phyloP scores from a whole-genome alignment of 2,797 vertebrate genomes.

The Sebastes baramenuke region DNA sequence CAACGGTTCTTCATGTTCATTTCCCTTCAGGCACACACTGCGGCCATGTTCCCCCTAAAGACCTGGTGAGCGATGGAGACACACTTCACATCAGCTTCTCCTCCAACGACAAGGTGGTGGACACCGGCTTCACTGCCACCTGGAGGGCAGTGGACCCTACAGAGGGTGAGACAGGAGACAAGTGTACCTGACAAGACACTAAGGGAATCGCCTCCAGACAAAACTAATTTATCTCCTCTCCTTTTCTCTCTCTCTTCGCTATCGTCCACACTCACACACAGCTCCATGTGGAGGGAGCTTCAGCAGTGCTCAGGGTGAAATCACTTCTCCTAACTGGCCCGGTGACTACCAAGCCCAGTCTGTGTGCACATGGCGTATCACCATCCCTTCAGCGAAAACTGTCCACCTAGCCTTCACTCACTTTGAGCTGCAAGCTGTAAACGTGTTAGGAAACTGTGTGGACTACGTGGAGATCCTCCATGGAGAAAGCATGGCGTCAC shows the following conservation, averaged over 20 bases:
- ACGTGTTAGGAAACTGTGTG: constrained; percentile 69
- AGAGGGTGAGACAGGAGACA: constrained; percentile 53
- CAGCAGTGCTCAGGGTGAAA: constrained; percentile 68
- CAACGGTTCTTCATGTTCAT: neutral
- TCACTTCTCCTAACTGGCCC: constrained; percentile 81
- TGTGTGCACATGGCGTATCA: constrained; percentile 83
- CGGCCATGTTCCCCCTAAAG: constrained; percentile 67
- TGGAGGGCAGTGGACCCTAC: constrained; percentile 78
- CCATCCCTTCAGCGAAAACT: constrained; percentile 48
- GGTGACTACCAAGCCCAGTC: constrained; percentile 66
- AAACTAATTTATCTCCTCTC: neutral
- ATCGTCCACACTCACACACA: neutral
- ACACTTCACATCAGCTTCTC: constrained; percentile 75
- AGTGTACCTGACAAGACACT: neutral
- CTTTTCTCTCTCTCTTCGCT: neutral
- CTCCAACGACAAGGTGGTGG: constrained; percentile 81
- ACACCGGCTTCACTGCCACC: constrained; percentile 78
- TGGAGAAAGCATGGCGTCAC: constrained; percentile 57
- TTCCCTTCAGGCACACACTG: constrained; percentile 78
- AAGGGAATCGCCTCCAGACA: neutral
- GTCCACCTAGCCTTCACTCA: constrained; percentile 79
- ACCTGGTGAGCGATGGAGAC: constrained; percentile 78
- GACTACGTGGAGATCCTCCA: constrained; percentile 83
- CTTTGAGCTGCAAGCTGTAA: constrained; percentile 78
- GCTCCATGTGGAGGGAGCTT: constrained; percentile 80